These are phyloP conservation scores for Tenthredo livida DNA, from an alignment of 2,888 invertebrate genomes.

Conservation along the genomic window DNA sequence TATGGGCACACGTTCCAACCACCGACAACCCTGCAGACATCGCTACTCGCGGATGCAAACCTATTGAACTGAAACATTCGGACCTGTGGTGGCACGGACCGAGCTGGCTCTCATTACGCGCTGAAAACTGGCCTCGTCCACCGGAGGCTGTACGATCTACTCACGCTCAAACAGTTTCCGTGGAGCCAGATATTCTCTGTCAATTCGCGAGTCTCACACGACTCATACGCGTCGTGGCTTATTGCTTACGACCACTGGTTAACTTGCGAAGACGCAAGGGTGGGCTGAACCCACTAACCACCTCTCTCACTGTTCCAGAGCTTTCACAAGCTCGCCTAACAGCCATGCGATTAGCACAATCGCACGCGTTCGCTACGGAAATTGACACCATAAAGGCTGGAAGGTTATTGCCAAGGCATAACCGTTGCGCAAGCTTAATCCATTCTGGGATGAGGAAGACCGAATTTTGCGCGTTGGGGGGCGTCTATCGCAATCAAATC, in stretches of 20 bases:
- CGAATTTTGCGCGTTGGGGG: conserved; percentile 52
- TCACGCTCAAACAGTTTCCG: not conserved
- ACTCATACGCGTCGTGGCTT: conserved; percentile 33
- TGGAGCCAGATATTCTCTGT: not conserved
- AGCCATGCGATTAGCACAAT: conserved; percentile 26
- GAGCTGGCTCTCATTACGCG: conserved; percentile 1
- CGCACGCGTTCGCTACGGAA: conserved; percentile 22
- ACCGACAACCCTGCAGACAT: conserved; percentile 55
- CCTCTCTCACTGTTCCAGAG: conserved; percentile 6
- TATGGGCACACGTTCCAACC: conserved; percentile 6
- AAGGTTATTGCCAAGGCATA: not conserved
- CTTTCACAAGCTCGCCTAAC: not conserved
- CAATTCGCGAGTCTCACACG: conserved; percentile 11
- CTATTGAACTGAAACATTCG: not conserved
- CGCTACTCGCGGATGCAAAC: conserved; percentile 49
- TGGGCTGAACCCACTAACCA: not conserved
- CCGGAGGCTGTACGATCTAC: not conserved
- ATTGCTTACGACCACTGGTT: conserved; percentile 37
- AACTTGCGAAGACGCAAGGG: too few species aligned
- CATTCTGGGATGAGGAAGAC: conserved; percentile 27
- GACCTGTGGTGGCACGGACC: conserved; percentile 43
- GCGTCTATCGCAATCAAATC: conserved; percentile 37
- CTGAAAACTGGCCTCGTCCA: not conserved
- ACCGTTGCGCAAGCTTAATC: conserved; percentile 32
- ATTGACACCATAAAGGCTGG: not conserved